Base-by-base conservation (phyloP, 2,113 vertebrate genomes). In the Pedionomus torquatus region DNA sequence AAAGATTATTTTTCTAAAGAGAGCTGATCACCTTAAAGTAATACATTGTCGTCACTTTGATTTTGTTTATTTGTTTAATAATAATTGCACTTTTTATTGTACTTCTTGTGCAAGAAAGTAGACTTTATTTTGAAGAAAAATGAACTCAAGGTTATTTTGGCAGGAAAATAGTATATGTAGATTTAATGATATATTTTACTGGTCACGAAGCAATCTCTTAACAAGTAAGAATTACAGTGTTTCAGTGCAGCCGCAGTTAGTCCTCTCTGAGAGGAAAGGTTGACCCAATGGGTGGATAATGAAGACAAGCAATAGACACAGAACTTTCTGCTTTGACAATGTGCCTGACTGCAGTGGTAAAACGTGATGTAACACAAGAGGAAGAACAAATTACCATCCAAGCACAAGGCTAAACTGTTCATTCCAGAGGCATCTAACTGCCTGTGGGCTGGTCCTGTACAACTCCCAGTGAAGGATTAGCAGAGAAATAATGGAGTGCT, bases 31-130 rank as follows among this genome's bases (percentile, higher is more conserved):
- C 55, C 64, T 93, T 89, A 75, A 64, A 33, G 28, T 80, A 64
- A n/a, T 86, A 93, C 26, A 6, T 23, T 60, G 20, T 63, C 63
- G 11, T 63, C 57, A 58, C 64, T 95, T 46, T 64, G 37, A 75
- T 65, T 49, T 48, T 82, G 19, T 93, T 97, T 96, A 63, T 87
- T 93, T 94, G 61, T 89, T 95, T 81, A 94, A 83, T 85, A 89
- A 95, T 84, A 96, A 79, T 49, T 65, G 8, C 11, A 48, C 24
- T 46, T 68, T 94, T 91, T 82, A 81, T 65, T 75, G 43, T 63
- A 79, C 24, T 83, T 90, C 97, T 83, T 95, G 48, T 9, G 15
- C 33, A 92, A 78, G 75, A 95, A 95, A 96, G 23, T 96, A 95
- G 65, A 95, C 89, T 49, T 37, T 57, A 9, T 77, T 89, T 71